Percentiles rank a stretch among this genome's conserved stretches.
phyloP scores from a whole-genome alignment of 1,140 invertebrate genomes.

The Coptotermes formosanus region DNA sequence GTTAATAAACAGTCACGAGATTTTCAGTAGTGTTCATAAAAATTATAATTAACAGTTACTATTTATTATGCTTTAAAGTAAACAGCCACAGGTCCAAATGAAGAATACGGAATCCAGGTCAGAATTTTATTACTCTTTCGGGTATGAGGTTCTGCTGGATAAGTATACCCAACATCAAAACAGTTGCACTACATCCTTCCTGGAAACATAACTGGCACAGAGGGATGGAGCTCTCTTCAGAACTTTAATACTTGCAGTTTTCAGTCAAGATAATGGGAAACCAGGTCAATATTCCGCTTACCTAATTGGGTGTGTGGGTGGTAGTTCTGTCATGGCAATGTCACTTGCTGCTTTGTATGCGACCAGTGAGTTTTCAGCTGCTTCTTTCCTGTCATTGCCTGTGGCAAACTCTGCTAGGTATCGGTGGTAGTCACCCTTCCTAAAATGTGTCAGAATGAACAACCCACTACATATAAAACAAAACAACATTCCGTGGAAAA shows the following conservation, averaged over 20 bases:
- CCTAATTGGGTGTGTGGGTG: slow-evolving; percentile 92
- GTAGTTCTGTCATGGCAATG: slow-evolving; percentile 94
- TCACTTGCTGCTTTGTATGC: slow-evolving; percentile 97
- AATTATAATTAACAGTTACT: no score
- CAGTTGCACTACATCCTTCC: no score
- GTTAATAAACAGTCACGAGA: no score
- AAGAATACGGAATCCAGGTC: no score
- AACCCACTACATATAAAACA: neutral
- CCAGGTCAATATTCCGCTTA: slow-evolving; percentile 32
- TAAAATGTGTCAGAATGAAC: slow-evolving; percentile 43
- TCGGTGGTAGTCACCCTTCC: slow-evolving; percentile 94
- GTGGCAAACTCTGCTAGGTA: slow-evolving; percentile 96
- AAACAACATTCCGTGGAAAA: neutral
- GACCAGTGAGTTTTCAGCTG: slow-evolving; percentile 91
- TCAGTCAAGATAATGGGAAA: neutral
- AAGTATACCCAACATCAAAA: neutral
- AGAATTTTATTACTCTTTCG: no score
- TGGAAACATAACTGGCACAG: neutral
- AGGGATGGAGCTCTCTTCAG: no score
- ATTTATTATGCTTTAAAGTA: no score
- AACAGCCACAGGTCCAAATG: no score
- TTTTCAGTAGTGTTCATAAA: no score
- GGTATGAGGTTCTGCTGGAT: neutral
- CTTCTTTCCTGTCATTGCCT: slow-evolving; percentile 91
- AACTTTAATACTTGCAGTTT: no score